Evolutionary conservation across 2,888 invertebrate genomes (phyloP).

Genomic region (Blastobasis lacticolella): DNA sequence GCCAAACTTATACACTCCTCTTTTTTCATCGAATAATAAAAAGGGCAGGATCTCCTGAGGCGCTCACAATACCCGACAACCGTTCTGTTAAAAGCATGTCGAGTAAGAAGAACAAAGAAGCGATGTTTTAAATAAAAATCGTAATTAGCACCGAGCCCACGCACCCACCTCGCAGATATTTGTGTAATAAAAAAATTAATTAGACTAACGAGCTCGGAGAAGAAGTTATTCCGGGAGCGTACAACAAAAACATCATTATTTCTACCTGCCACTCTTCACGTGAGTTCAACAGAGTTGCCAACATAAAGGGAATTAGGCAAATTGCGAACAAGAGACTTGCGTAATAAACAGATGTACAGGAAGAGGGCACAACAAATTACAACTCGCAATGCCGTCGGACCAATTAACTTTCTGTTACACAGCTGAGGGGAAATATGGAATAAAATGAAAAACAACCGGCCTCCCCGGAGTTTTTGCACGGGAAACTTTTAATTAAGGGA

Average conservation of each 20-base stretch:
- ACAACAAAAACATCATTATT: too few relatives aligned
- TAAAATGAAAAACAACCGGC: constrained; percentile 67
- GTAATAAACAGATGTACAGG: constrained; percentile 58
- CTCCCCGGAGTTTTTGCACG: constrained; percentile 46
- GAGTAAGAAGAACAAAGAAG: too few relatives aligned
- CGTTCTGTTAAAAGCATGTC: too few relatives aligned
- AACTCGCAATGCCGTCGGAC: constrained; percentile 64
- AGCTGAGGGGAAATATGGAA: constrained; percentile 61
- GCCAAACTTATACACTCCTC: too few relatives aligned
- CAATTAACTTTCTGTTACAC: constrained; percentile 72
- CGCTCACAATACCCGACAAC: too few relatives aligned
- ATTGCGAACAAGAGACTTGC: constrained; percentile 45
- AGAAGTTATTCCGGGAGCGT: not conserved
- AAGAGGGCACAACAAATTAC: constrained; percentile 66
- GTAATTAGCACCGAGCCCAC: too few relatives aligned
- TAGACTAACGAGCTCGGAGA: constrained; percentile 12
- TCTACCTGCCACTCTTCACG: too few relatives aligned
- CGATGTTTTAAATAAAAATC: too few relatives aligned
- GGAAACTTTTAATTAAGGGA: constrained; percentile 72
- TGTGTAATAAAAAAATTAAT: too few relatives aligned
- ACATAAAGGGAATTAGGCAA: constrained; percentile 35
- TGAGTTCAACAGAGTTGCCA: not conserved
- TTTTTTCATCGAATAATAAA: too few relatives aligned
- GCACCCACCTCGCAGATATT: too few relatives aligned
- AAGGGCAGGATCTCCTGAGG: too few relatives aligned